These are phyloP conservation scores for Chelon labrosus DNA, from an alignment of 2,797 vertebrate species.

Conservation along the genomic window DNA sequence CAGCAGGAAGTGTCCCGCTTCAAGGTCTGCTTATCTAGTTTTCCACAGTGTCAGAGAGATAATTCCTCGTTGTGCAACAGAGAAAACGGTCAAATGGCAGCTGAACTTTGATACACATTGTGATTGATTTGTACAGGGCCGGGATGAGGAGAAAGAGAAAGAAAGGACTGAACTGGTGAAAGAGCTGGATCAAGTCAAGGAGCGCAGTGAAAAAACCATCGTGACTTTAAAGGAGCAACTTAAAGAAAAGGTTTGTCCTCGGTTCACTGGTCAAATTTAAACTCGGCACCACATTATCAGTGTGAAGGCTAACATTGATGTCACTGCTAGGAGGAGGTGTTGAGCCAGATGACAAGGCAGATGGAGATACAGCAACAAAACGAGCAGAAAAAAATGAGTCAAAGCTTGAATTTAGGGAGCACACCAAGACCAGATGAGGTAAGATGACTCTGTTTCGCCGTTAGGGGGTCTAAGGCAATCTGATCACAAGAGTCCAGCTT, in stretches of 20 bases:
- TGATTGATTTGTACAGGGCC: slow-evolving; percentile 74
- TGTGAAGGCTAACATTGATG: neutral
- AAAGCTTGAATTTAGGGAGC: neutral
- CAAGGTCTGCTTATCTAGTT: slow-evolving; percentile 63
- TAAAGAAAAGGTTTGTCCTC: slow-evolving; percentile 75
- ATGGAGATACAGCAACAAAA: slow-evolving; percentile 40
- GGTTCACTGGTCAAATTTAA: neutral
- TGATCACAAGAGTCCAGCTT: no score
- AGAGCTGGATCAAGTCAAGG: slow-evolving; percentile 63
- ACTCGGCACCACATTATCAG: rapidly evolving
- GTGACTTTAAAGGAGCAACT: slow-evolving; percentile 51
- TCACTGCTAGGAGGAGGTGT: slow-evolving; percentile 44
- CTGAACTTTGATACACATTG: slow-evolving; percentile 33
- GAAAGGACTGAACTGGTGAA: slow-evolving; percentile 60
- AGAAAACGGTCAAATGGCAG: neutral
- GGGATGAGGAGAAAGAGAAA: slow-evolving; percentile 81
- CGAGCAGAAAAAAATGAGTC: slow-evolving; percentile 31
- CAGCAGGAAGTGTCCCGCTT: slow-evolving; percentile 56
- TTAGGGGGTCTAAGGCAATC: neutral
- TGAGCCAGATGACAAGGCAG: slow-evolving; percentile 38
- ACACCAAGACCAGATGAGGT: slow-evolving; percentile 49
- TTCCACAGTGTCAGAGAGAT: neutral
- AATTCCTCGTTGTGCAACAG: slow-evolving; percentile 18
- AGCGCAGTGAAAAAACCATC: slow-evolving; percentile 49
- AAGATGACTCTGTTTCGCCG: neutral